Base-by-base conservation (phyloP, 2,113 vertebrate genomes). In the Syngnathus floridae region DNA sequence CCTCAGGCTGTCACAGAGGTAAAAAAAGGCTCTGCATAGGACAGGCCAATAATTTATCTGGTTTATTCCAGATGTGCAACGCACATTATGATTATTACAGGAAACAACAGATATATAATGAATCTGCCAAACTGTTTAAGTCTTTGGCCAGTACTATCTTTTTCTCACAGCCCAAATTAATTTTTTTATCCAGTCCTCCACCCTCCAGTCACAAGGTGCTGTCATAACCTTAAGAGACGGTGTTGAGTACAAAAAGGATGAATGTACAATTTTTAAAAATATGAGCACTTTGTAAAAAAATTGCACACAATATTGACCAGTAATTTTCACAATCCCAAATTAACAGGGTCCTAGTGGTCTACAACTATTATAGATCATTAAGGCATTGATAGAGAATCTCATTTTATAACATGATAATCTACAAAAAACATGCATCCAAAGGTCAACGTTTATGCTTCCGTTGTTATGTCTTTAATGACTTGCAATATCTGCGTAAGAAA, bases 1-100 rank as follows among this genome's bases (percentile, higher is more conserved):
- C 81, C 72, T 79, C 76, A 76, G 77, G 74, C 77, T 75, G 72
- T 65, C 60, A 64, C 66, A 66, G n/a, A 71, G 70, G 66, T 64
- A 78, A 79, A 78, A 72, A 78, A 55, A 78, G 75, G 17, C 71
- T 68, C 6, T 46, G 35, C 67, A 76, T 62, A 36, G 58, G 64
- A 75, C 55, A 8, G 68, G 64, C 67, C 0, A 26, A 54, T 70
- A 41, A 78, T 48, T 58, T 68, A 70, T 4, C 1, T 62, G 52
- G 67, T 71, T 64, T 1, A 36, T 48, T 59, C 60, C 76, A 84
- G 78, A 86, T 86, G 84, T 72, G 69, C 35, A 5, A 59, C 55
- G 49, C 49, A 11, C n/a, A 0, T 65, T 62, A 38, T 4, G 38
- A 65, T 70, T 65, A 64, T 55, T 49, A 26, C 51, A 67, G 65